A percentile compares a stretch with the other conserved stretches of the same genome.
Conservation (phyloP, 2,888 invertebrate species). For the Pollenia labialis region DNA sequence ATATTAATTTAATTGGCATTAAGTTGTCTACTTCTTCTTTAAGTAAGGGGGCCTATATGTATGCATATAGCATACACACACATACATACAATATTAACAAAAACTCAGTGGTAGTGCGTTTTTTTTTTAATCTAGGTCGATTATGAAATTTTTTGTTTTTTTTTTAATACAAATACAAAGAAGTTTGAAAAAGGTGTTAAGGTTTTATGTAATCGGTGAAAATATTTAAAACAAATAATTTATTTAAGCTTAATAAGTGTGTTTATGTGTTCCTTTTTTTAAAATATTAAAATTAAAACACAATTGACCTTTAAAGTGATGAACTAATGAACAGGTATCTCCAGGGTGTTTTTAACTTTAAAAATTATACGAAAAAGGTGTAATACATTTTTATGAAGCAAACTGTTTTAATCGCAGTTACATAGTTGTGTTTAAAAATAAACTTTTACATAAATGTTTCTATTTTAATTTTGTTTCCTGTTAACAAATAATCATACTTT, state of each 20-base stretch:
- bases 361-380: not conserved
- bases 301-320: constrained; percentile 1
- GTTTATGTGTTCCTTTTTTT: constrained; percentile 1
- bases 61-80: not conserved
- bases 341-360: not conserved
- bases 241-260: not conserved
- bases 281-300: not conserved
- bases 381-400: no score
- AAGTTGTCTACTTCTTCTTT: constrained; percentile 58
- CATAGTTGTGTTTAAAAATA: no score
- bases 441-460: no score
- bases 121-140: constrained; percentile 57
- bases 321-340: not conserved
- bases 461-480: no score
- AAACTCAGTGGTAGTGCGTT: constrained; percentile 23
- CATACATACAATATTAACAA: not conserved
- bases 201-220: constrained; percentile 66
- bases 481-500: no score
- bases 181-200: constrained; percentile 17
- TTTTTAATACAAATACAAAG: constrained; percentile 30
- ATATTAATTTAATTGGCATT: constrained; percentile 70
- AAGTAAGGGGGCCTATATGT: constrained; percentile 7
- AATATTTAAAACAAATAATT: constrained; percentile 45
- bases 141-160: constrained; percentile 64
- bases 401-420: no score